phyloP scores from a whole-genome alignment of 2,113 vertebrate species.

The Anguilla rostrata region DNA sequence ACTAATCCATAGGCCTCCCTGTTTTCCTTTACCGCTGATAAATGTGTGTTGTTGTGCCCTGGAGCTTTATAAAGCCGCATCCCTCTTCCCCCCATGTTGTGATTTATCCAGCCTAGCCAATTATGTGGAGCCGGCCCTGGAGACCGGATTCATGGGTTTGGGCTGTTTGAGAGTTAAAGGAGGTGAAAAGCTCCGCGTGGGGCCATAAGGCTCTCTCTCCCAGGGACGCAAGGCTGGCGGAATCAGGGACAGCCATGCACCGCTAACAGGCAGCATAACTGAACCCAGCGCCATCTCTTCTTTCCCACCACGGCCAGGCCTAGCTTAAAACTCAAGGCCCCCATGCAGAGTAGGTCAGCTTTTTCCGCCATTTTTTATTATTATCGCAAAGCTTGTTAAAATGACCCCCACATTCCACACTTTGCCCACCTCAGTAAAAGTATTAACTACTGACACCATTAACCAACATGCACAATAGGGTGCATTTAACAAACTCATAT shows the following conservation, averaged over 20 bases:
- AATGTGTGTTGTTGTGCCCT: conserved; percentile 14
- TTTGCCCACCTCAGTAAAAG: too few relatives aligned
- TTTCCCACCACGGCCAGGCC: not conserved
- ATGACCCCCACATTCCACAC: too few relatives aligned
- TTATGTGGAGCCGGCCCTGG: not conserved
- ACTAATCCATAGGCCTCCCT: conserved; percentile 22
- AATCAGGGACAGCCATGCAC: not conserved
- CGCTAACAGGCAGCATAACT: not conserved
- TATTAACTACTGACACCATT: too few relatives aligned
- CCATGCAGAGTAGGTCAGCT: too few relatives aligned
- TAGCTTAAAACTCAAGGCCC: too few relatives aligned
- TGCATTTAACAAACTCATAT: too few relatives aligned
- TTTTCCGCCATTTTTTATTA: too few relatives aligned
- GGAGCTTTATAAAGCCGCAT: conserved; percentile 5
- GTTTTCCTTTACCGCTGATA: conserved; percentile 21
- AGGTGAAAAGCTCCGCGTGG: not conserved
- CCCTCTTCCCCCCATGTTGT: not conserved
- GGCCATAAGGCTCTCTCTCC: not conserved
- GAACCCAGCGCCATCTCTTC: not conserved
- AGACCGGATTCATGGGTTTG: not conserved
- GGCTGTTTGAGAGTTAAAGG: conserved; percentile 28
- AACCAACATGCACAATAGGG: too few relatives aligned
- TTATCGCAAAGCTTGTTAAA: too few relatives aligned
- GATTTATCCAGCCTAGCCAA: not conserved
- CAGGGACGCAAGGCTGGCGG: not conserved